Conservation (phyloP, 2,888 invertebrate genomes). For the Clepsis dumicolana region DNA sequence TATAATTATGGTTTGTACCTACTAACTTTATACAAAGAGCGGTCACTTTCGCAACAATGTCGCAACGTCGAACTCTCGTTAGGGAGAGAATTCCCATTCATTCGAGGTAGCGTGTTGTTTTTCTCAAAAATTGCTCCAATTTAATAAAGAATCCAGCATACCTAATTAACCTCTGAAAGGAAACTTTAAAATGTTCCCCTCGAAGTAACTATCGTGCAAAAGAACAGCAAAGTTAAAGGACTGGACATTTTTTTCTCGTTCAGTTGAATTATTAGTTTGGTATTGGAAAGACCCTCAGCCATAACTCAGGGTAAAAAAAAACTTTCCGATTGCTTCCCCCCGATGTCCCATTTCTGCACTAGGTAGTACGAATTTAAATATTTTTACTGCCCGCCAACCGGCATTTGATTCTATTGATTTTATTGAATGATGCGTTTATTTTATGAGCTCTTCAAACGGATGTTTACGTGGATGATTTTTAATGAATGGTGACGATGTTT, state of each 20-base stretch:
- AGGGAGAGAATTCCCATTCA: too few relatives aligned
- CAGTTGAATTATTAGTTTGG: constrained; percentile 50
- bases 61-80: too few relatives aligned
- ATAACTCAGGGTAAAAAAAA: constrained; percentile 46
- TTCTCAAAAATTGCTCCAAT: neutral
- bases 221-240: constrained; percentile 16
- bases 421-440: constrained; percentile 4
- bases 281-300: constrained; percentile 43
- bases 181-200: neutral
- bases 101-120: too few relatives aligned
- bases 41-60: too few relatives aligned
- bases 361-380: constrained; percentile 28
- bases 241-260: constrained; percentile 38
- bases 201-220: constrained; percentile 19
- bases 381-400: constrained; percentile 14
- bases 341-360: constrained; percentile 14
- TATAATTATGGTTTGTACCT: too few relatives aligned
- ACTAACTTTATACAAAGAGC: too few relatives aligned
- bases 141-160: neutral
- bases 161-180: neutral
- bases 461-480: constrained; percentile 1
- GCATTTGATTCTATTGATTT: constrained; percentile 21
- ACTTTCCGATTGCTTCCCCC: constrained; percentile 33
- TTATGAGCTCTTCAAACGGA: neutral
- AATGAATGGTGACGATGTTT: neutral